Percentiles rank a stretch among this genome's conserved stretches.
These are phyloP conservation scores for Toxotes jaculatrix DNA, from an alignment of 2,113 vertebrate species.

Conservation along the genomic window DNA sequence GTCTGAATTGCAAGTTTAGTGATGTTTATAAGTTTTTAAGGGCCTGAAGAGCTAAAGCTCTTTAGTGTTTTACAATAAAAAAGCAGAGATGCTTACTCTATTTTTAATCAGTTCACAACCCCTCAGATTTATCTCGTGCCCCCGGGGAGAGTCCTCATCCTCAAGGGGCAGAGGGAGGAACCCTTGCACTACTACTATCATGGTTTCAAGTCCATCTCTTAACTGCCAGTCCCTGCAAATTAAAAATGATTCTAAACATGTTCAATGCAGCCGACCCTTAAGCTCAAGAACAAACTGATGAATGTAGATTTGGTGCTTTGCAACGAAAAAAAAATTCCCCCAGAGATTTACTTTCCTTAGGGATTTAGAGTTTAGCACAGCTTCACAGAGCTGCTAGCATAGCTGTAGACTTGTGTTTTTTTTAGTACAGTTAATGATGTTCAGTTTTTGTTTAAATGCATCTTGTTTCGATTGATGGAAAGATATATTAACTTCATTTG, in stretches of 20 bases:
- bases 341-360: not conserved
- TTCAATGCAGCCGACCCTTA: not conserved
- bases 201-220: not conserved
- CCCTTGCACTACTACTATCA: not conserved
- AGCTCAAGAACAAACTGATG: not conserved
- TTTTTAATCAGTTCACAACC: too few relatives aligned
- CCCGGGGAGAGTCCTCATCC: not conserved
- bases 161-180: not conserved
- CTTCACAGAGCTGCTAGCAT: not conserved
- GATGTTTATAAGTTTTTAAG: not conserved
- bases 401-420: not conserved
- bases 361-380: not conserved
- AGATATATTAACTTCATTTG: not conserved
- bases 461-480: not conserved
- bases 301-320: not conserved
- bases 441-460: not conserved
- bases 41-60: not conserved
- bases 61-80: not conserved
- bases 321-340: too few relatives aligned
- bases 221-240: not conserved
- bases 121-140: too few relatives aligned
- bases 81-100: too few relatives aligned
- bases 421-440: not conserved
- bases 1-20: not conserved
- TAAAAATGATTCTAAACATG: not conserved